Evolutionary conservation across 2,888 invertebrate species (phyloP).

Genomic region (Tinea trinotella): DNA sequence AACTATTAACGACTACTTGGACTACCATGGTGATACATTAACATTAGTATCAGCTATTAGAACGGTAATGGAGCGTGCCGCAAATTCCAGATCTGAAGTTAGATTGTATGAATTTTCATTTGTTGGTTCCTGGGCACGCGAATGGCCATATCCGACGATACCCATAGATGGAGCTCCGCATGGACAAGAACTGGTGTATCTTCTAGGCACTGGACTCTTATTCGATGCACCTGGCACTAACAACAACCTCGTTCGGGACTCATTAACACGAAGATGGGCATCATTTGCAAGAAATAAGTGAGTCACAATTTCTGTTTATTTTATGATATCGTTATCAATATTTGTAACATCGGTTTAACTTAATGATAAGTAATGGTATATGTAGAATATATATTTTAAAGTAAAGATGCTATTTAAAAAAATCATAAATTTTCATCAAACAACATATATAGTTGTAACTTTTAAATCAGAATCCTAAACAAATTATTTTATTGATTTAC

Average conservation of each 20-base stretch:
- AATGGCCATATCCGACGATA: slow-evolving; percentile 43
- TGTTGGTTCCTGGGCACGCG: slow-evolving; percentile 40
- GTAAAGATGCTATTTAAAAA: too few species aligned
- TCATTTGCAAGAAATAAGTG: slow-evolving; percentile 48
- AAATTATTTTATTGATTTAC: background rate
- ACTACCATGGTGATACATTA: slow-evolving; percentile 50
- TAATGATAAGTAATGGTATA: too few species aligned
- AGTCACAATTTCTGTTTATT: slow-evolving; percentile 20
- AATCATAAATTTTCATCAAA: too few species aligned
- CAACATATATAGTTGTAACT: too few species aligned
- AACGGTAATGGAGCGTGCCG: slow-evolving; percentile 42
- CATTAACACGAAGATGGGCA: slow-evolving; percentile 35
- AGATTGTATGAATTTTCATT: slow-evolving; percentile 47
- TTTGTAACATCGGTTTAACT: too few species aligned
- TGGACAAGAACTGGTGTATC: slow-evolving; percentile 36
- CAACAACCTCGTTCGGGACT: slow-evolving; percentile 3
- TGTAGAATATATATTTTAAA: too few species aligned
- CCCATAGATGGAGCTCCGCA: slow-evolving; percentile 45
- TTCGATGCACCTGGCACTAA: background rate
- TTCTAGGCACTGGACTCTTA: background rate
- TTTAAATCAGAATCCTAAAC: too few species aligned
- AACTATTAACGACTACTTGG: slow-evolving; percentile 39
- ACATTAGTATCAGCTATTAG: slow-evolving; percentile 43
- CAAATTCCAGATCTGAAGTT: slow-evolving; percentile 37
- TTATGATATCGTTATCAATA: background rate